Conservation (phyloP, 2,888 invertebrate genomes). For the Poecilobothrus nobilitatus region DNA sequence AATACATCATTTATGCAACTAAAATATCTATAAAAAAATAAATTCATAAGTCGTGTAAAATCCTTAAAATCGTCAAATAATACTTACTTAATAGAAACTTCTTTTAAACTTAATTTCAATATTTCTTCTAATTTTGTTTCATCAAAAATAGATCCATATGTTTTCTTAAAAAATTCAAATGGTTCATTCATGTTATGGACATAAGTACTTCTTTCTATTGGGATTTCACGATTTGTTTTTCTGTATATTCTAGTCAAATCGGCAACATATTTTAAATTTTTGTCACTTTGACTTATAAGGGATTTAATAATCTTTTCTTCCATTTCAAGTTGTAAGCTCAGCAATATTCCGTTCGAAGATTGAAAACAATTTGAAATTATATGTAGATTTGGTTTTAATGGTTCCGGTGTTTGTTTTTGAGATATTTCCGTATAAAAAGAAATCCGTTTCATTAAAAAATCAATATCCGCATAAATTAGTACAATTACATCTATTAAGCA, state of each 20-base stretch:
- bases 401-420: slow-evolving; percentile 21
- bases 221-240: slow-evolving; percentile 81
- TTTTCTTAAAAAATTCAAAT: slow-evolving; percentile 45
- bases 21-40: slow-evolving; percentile 52
- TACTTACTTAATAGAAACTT: slow-evolving; percentile 52
- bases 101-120: slow-evolving; percentile 40
- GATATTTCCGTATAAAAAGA: background rate
- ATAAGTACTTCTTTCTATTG: slow-evolving; percentile 72
- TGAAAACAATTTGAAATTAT: slow-evolving; percentile 32
- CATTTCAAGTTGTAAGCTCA: slow-evolving; percentile 27
- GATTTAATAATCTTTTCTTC: slow-evolving; percentile 67
- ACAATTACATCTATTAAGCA: background rate
- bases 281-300: slow-evolving; percentile 61
- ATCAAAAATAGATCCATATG: slow-evolving; percentile 37
- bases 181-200: slow-evolving; percentile 58
- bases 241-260: slow-evolving; percentile 90
- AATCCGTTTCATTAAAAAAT: background rate
- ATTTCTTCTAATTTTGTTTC: slow-evolving; percentile 32
- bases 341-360: slow-evolving; percentile 27
- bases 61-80: background rate
- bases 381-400: slow-evolving; percentile 23
- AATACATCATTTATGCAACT: slow-evolving; percentile 77
- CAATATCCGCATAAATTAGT: background rate
- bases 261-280: slow-evolving; percentile 69
- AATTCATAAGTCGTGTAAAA: background rate